These are phyloP conservation scores for Numenius phaeopus DNA, from an alignment of 2,797 vertebrate genomes.

Conservation along the genomic window DNA sequence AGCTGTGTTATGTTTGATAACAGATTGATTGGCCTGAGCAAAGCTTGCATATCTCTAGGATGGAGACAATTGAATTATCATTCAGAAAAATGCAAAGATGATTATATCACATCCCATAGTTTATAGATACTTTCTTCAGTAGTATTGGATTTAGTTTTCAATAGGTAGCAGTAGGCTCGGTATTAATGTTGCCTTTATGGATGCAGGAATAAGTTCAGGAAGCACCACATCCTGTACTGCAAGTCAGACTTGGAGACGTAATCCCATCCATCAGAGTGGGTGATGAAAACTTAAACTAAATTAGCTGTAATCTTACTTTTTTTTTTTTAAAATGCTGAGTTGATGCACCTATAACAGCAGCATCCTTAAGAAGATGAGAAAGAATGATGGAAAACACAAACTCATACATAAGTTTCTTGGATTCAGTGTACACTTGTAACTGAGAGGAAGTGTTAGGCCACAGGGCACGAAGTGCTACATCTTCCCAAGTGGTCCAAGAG, in stretches of 20 bases:
- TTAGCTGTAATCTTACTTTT: not conserved
- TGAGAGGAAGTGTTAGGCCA: not conserved
- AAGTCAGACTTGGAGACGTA: not conserved
- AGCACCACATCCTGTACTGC: not conserved
- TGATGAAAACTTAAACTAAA: not conserved
- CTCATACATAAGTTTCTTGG: not conserved
- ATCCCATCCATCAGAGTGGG: not conserved
- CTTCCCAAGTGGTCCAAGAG: not conserved
- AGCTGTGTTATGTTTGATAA: slow-evolving; percentile 13
- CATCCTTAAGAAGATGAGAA: not conserved
- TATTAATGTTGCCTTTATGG: not conserved
- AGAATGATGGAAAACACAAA: not conserved
- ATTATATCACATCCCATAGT: not conserved
- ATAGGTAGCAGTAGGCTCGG: not conserved
- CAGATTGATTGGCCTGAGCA: not conserved
- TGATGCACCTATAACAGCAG: not conserved
- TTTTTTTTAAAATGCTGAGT: not conserved
- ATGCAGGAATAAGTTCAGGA: not conserved
- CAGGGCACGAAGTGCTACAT: not conserved
- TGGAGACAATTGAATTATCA: not conserved
- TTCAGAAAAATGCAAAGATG: not conserved
- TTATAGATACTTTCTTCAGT: not conserved
- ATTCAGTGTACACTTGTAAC: not conserved
- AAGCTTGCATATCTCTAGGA: not conserved
- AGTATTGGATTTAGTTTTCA: not conserved